A percentile compares a stretch with the other conserved stretches of the same genome.
Conservation (phyloP, 37 sponge, comb jelly and placozoan genomes). For the Crambe crambe region DNA sequence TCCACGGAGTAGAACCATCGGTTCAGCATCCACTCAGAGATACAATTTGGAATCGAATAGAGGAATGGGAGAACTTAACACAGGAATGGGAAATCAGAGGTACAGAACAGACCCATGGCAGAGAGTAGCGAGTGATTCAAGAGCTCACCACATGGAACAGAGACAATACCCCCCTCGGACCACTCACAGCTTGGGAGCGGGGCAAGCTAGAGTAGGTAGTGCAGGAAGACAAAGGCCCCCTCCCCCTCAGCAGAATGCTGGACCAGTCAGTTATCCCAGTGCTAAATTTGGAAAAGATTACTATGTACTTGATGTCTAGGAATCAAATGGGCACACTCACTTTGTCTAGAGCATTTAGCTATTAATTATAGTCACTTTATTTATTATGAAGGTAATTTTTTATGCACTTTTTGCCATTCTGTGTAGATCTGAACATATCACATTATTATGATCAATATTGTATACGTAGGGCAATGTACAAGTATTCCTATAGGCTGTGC, state of each 20-base stretch:
- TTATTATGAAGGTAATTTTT: too few relatives aligned
- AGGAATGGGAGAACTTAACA: too few relatives aligned
- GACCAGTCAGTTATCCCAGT: background rate
- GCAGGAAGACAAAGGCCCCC: background rate
- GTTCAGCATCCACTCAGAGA: background rate
- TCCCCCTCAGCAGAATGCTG: background rate
- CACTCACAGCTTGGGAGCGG: background rate
- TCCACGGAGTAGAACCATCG: background rate
- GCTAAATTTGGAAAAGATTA: background rate
- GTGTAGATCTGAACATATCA: too few relatives aligned
- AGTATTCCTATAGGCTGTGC: too few relatives aligned
- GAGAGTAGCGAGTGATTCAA: background rate
- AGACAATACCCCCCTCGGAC: background rate
- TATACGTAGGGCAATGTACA: too few relatives aligned
- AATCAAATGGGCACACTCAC: too few relatives aligned
- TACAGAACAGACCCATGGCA: background rate
- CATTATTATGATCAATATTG: too few relatives aligned
- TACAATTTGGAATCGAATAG: too few relatives aligned
- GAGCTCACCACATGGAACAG: background rate
- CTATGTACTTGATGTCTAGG: background rate
- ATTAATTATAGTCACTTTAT: background rate
- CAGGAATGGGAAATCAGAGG: too few relatives aligned
- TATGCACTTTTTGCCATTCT: too few relatives aligned
- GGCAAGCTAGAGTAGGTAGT: too few relatives aligned
- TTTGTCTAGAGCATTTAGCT: background rate